These are phyloP conservation scores for human (Homo sapiens) DNA, from an alignment of 2,113 vertebrate genomes.

Conservation along the genomic window GRCh38 chr1:169887001-169887500, in stretches of 20 bases:
- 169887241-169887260: background rate
- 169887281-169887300: background rate
- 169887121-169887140: background rate
- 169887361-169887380: background rate
- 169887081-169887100: background rate
- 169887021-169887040: background rate
- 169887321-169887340: background rate
- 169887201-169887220: background rate
- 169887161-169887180: background rate
- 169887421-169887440: background rate
- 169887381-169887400: background rate
- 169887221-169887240: background rate
- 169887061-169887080: background rate
- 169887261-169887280: background rate
- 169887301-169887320: background rate
- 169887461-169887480: background rate
- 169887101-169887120: background rate
- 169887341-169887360: background rate
- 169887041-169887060: background rate
- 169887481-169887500: background rate
- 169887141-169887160: background rate
- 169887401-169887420: background rate
- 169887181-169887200: background rate
- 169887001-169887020: background rate
- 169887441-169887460: background rate